phyloP scores from a whole-genome alignment of 1,140 invertebrate species.

The Lordiphosa clarofinis region DNA sequence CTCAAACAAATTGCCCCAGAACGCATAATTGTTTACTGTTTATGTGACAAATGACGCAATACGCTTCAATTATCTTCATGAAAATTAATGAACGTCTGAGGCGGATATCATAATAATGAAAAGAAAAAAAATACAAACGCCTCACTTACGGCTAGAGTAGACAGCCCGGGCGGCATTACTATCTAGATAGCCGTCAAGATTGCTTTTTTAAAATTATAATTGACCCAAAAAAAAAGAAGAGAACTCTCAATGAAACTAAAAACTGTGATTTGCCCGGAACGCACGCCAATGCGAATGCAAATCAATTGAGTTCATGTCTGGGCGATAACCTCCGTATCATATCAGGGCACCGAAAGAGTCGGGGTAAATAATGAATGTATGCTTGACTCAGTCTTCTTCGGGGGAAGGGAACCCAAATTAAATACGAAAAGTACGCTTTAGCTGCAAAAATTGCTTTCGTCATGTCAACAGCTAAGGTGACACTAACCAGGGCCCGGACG shows the following conservation, averaged over 20 bases:
- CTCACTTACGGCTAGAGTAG: conserved; percentile 7
- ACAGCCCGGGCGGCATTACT: conserved; percentile 20
- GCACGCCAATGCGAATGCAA: conserved; percentile 38
- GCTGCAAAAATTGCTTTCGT: conserved; percentile 36
- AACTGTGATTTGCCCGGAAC: conserved; percentile 9
- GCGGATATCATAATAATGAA: conserved; percentile 50
- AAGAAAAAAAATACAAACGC: conserved; percentile 8
- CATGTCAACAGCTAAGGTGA: conserved; percentile 58
- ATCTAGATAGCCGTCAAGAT: conserved; percentile 38
- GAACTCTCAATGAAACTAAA: conserved; percentile 17
- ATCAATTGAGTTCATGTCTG: conserved; percentile 58
- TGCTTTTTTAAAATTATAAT: conserved; percentile 48
- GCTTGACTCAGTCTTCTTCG: conserved; percentile 15
- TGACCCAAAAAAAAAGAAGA: conserved; percentile 16
- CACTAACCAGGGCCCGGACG: conserved; percentile 20
- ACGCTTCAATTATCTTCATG: conserved; percentile 47
- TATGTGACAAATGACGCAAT: conserved; percentile 34
- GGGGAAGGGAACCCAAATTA: conserved; percentile 32
- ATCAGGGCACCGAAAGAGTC: conserved; percentile 31
- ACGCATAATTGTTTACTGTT: conserved; percentile 38
- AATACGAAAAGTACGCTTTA: conserved; percentile 32
- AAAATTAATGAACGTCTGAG: conserved; percentile 60
- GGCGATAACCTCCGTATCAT: conserved; percentile 63
- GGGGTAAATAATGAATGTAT: conserved; percentile 8
- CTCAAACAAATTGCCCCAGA: conserved; percentile 32